Evolutionary conservation across 1,140 invertebrate genomes (phyloP).

Genomic region (Mamestra configurata): DNA sequence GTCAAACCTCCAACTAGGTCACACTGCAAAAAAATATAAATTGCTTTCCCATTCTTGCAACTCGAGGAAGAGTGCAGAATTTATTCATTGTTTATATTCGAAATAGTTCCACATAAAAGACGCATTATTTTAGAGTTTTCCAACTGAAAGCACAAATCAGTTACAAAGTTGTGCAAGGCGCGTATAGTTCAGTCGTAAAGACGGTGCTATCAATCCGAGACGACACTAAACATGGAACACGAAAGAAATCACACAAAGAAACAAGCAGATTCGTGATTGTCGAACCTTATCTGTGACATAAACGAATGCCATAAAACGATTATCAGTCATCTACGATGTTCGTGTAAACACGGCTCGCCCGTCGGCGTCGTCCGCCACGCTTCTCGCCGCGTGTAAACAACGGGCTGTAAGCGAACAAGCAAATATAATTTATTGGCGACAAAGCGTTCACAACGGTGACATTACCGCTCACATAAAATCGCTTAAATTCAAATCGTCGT

Average conservation of each 20-base stretch:
- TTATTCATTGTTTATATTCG: neutral
- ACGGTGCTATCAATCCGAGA: constrained; percentile 45
- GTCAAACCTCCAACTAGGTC: constrained; percentile 27
- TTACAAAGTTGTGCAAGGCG: constrained; percentile 44
- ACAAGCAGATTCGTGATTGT: constrained; percentile 46
- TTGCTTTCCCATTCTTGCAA: neutral
- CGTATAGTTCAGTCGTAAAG: constrained; percentile 43
- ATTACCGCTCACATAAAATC: constrained; percentile 59
- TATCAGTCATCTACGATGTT: constrained; percentile 46
- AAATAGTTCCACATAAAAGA: constrained; percentile 12
- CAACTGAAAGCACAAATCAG: constrained; percentile 20
- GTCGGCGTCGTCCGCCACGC: neutral
- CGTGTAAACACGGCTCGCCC: constrained; percentile 30
- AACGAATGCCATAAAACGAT: constrained; percentile 49
- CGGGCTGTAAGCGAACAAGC: constrained; percentile 42
- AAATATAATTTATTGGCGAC: constrained; percentile 49
- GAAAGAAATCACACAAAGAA: constrained; percentile 40
- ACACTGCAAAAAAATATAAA: constrained; percentile 30
- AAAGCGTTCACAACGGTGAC: constrained; percentile 50
- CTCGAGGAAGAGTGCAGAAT: neutral
- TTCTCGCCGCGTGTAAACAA: constrained; percentile 36
- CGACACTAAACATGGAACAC: constrained; percentile 37
- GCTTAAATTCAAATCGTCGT: constrained; percentile 71
- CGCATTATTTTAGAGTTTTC: constrained; percentile 16
- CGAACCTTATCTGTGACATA: constrained; percentile 48